Conservation (phyloP, 2,797 vertebrate genomes). For the Pristis pectinata region DNA sequence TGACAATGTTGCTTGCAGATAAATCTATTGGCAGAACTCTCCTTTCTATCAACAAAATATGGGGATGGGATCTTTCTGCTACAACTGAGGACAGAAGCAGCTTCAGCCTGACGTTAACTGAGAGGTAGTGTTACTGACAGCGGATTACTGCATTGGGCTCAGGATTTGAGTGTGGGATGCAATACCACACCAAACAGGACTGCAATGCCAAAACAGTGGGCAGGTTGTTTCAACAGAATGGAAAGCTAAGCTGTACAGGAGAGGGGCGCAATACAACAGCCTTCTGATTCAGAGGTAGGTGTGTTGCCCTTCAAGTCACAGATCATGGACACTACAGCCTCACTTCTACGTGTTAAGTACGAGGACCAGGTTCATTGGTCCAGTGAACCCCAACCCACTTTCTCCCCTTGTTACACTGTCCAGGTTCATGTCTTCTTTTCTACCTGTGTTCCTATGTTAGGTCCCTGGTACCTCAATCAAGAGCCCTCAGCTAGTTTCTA, state of each 20-base stretch:
- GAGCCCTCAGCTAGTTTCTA: not conserved
- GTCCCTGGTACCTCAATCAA: not conserved
- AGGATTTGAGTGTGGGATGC: not conserved
- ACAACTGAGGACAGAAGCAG: not conserved
- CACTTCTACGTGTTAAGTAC: not conserved
- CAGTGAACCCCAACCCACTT: no score
- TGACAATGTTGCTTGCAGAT: not conserved
- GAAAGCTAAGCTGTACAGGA: no score
- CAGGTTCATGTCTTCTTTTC: not conserved
- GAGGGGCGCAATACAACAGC: not conserved
- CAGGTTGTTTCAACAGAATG: no score
- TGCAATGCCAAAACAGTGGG: no score
- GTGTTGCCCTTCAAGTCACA: not conserved
- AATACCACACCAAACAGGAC: not conserved
- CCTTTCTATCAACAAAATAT: not conserved
- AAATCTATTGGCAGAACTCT: not conserved
- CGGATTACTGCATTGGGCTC: not conserved
- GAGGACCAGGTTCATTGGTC: not conserved
- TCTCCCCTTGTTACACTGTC: no score
- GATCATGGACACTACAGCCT: not conserved
- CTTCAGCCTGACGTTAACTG: not conserved
- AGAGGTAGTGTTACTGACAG: not conserved
- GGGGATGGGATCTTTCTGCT: not conserved
- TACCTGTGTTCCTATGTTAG: not conserved
- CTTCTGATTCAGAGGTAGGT: not conserved